Percentiles rank a stretch among this genome's conserved stretches.
Conservation (phyloP, 2,888 invertebrate species). For the Yponomeuta cagnagella region DNA sequence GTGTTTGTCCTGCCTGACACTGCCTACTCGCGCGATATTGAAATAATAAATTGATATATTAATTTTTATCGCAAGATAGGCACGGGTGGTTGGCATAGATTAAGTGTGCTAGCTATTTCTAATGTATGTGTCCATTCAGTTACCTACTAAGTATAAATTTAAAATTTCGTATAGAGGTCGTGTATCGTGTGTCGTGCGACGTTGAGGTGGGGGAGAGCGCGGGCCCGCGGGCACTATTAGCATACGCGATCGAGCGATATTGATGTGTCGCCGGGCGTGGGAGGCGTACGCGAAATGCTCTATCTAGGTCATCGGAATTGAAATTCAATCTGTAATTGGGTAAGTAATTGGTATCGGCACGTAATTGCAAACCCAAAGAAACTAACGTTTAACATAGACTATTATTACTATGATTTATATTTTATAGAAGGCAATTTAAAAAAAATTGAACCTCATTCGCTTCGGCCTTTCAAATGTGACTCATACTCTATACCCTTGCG, state of each 20-base stretch:
- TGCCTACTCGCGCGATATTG: neutral
- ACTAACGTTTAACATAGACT: constrained; percentile 49
- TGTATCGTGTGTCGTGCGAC: neutral
- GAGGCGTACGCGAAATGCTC: constrained; percentile 53
- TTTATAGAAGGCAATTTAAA: constrained; percentile 53
- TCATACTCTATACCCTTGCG: constrained; percentile 1
- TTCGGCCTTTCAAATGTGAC: constrained; percentile 10
- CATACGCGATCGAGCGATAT: constrained; percentile 16
- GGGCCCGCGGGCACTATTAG: constrained; percentile 42
- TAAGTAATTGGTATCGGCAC: constrained; percentile 51
- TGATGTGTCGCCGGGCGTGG: constrained; percentile 50
- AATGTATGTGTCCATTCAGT: neutral
- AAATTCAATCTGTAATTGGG: constrained; percentile 25
- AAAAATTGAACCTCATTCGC: constrained; percentile 5
- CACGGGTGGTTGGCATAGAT: neutral
- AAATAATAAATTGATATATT: neutral
- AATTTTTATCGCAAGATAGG: neutral
- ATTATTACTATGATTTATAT: constrained; percentile 59
- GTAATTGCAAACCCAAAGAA: constrained; percentile 56
- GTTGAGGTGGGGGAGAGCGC: constrained; percentile 15
- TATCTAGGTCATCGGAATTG: constrained; percentile 58
- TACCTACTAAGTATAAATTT: neutral
- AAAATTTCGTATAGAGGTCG: neutral
- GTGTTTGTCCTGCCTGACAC: neutral
- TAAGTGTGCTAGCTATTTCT: neutral